These are phyloP conservation scores for Rhipidura dahli DNA, from an alignment of 2,113 vertebrate species.

Conservation along the genomic window DNA sequence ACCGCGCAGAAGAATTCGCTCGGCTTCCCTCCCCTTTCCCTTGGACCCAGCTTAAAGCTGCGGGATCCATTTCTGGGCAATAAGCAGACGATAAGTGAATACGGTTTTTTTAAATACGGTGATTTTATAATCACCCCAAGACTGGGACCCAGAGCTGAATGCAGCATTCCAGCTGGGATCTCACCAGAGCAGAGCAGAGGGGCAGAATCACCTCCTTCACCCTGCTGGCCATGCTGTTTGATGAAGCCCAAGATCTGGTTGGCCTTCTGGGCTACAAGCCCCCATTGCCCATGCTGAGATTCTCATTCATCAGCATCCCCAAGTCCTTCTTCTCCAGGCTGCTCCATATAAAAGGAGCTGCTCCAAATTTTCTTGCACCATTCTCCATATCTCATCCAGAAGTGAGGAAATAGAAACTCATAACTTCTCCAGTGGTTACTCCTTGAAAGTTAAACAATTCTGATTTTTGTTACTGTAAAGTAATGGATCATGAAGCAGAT, in stretches of 20 bases:
- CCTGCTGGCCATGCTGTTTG: background rate
- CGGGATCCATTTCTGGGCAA: background rate
- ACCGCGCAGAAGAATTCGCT: background rate
- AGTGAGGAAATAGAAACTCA: background rate
- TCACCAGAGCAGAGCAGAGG: background rate
- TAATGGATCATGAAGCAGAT: background rate
- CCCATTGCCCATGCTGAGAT: background rate
- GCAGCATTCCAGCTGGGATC: background rate
- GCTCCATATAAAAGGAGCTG: background rate
- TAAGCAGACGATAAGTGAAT: background rate
- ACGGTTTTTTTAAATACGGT: too few relatives aligned
- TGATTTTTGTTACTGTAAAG: background rate
- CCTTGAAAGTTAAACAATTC: background rate
- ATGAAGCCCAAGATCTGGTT: background rate
- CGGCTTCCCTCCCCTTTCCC: background rate
- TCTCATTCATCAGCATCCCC: background rate
- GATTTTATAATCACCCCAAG: background rate
- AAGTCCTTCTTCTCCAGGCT: background rate
- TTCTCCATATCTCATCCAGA: background rate
- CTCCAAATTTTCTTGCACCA: background rate
- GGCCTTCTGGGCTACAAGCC: background rate
- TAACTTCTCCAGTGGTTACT: background rate
- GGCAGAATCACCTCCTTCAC: background rate
- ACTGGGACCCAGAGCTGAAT: background rate
- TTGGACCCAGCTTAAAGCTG: background rate